Evolutionary conservation across 2,888 invertebrate genomes (phyloP).

Genomic region (Ennomos erosarius): DNA sequence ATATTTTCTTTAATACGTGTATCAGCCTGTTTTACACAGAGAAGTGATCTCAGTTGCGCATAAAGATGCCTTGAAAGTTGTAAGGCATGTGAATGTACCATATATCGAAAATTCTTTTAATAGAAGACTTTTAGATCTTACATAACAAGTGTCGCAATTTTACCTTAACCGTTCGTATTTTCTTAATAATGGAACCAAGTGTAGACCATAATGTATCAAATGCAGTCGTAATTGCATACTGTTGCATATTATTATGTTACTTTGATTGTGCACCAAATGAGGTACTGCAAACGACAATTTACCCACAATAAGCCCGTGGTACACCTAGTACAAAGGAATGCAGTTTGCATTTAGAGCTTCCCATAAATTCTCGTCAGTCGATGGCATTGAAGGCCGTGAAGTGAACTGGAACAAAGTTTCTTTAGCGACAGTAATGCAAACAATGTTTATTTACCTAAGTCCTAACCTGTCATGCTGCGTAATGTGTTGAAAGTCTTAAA

Average conservation of each 20-base stretch:
- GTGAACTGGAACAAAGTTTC: constrained; percentile 14
- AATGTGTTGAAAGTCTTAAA: not conserved
- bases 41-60: too few species aligned
- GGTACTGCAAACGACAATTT: constrained; percentile 29
- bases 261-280: constrained; percentile 26
- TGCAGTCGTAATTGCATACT: constrained; percentile 12
- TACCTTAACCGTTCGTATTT: not conserved
- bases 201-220: constrained; percentile 14
- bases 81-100: too few species aligned
- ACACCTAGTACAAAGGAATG: constrained; percentile 43
- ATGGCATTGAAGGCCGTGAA: constrained; percentile 26
- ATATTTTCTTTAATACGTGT: too few species aligned
- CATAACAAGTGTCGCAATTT: not conserved
- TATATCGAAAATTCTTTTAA: too few species aligned
- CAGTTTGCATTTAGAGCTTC: constrained; percentile 43
- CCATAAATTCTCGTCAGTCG: constrained; percentile 31
- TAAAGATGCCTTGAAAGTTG: too few species aligned
- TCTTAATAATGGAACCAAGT: constrained; percentile 7
- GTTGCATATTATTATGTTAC: constrained; percentile 23
- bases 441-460: not conserved
- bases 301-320: constrained; percentile 34
- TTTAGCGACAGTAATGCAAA: constrained; percentile 14
- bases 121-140: not conserved
- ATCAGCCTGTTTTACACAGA: too few species aligned
- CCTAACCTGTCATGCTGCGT: not conserved